Evolutionary conservation across 2,113 vertebrate species (phyloP).

Genomic region (Oryzias javanicus): DNA sequence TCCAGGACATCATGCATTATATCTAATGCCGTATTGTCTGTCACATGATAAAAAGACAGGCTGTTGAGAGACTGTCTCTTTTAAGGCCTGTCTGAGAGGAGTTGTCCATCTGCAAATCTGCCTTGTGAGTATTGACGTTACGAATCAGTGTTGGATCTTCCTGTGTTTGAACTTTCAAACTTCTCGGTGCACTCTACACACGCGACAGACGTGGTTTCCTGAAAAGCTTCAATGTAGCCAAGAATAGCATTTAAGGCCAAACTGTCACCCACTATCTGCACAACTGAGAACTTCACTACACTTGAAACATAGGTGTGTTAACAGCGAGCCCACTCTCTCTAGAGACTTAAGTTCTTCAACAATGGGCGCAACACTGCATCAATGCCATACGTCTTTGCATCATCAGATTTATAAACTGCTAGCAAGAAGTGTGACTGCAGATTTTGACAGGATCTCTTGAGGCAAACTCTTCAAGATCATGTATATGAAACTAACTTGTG

Average conservation of each 20-base stretch:
- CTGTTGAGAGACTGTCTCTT: slow-evolving; percentile 3
- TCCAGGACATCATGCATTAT: slow-evolving; percentile 6
- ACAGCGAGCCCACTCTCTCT: background rate
- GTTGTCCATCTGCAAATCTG: background rate
- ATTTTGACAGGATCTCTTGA: background rate
- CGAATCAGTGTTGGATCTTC: slow-evolving; percentile 1
- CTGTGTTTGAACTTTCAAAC: background rate
- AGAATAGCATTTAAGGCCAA: background rate
- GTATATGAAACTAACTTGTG: background rate
- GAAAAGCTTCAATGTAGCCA: slow-evolving; percentile 3
- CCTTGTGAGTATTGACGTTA: background rate
- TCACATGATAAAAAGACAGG: background rate
- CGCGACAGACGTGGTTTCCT: background rate
- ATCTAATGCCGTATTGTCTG: background rate
- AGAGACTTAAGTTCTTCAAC: background rate
- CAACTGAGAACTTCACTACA: background rate
- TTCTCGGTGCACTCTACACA: background rate
- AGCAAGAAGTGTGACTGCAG: background rate
- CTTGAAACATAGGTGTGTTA: background rate
- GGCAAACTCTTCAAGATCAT: background rate
- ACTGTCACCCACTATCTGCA: slow-evolving; percentile 1
- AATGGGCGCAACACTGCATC: background rate
- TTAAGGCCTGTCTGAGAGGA: slow-evolving; percentile 6
- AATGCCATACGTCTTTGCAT: background rate
- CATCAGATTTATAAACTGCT: background rate